Evolutionary conservation across 2,888 invertebrate genomes (phyloP), one percentile per base, ranked within the genome.

Genomic region (Reticulitermes lucifugus): DNA sequence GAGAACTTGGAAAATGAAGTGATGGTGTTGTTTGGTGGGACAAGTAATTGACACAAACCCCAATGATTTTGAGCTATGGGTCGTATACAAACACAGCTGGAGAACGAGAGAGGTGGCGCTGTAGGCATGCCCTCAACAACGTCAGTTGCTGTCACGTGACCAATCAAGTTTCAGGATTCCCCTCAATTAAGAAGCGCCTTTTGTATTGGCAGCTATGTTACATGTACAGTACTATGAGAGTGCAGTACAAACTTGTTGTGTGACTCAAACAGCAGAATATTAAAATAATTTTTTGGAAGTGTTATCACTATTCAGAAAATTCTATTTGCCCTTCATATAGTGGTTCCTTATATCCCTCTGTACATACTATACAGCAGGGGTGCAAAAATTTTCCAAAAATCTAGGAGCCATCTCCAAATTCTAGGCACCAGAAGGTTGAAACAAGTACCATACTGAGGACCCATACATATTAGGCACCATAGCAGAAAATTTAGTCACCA

Each of bases 11-110:
- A 79, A 79, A 55, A 25, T 29, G 55, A 25, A 25, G 6, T 79
- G 79, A 55, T 51, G 79, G 79, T 79, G 79, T 35, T 51, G 46
- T 51, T 79, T 79, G 55, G 79, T 79, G 79, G 79, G 51, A 65
- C 65, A 65, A 65, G 65, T 65, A 65, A 65, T 65, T 65, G 65
- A 65, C 65, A 65, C 65, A 65, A 65, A 65, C 65, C 60, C 60
- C 60, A 60, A 60, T 60, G 60, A 60, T 60, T 51, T 14, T 60
- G 65, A 65, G 65, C 65, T 65, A 65, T 25, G 65, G 25, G 65
- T n/a, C 25, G 65, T 65, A 65, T 65, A 65, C 65, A 65, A n/a
- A 65, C 14, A 14, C 55, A 55, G 55, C 55, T 5, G 46, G 46
- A 21, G 25, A 25, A 65, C 65, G 0, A 65, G 65, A 65, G 65